Percentiles rank a stretch among this genome's conserved stretches.
phyloP scores from a whole-genome alignment of 1,140 invertebrate genomes.

The Pentalonia nigronervosa region DNA sequence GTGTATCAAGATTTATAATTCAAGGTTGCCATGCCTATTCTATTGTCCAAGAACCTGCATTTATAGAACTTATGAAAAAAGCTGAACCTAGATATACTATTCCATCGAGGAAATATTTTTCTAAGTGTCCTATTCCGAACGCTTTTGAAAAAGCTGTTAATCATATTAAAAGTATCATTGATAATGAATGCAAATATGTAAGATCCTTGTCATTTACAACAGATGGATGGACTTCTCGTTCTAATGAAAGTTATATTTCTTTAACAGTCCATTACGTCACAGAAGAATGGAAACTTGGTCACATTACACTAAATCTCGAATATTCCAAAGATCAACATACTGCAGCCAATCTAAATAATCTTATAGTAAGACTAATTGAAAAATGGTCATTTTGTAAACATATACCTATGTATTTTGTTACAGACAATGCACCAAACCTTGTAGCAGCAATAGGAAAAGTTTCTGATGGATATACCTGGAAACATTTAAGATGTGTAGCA shows the following conservation, averaged over 20 bases:
- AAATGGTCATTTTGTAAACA: too few relatives aligned
- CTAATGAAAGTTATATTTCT: too few relatives aligned
- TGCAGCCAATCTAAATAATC: too few relatives aligned
- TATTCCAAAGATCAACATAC: background rate
- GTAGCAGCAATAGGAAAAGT: background rate
- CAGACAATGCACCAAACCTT: background rate
- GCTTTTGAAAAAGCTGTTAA: background rate
- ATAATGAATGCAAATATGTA: background rate
- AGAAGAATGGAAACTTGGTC: background rate
- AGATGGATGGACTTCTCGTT: constrained; percentile 12
- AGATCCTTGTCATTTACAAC: background rate
- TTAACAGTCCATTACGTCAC: constrained; percentile 5
- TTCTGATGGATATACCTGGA: background rate
- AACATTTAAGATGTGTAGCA: background rate
- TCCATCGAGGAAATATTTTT: background rate
- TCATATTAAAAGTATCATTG: background rate
- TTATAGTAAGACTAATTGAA: too few relatives aligned
- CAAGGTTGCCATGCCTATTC: too few relatives aligned
- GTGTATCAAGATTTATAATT: too few relatives aligned
- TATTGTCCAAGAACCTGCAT: too few relatives aligned
- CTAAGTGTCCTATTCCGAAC: background rate
- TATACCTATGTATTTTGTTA: too few relatives aligned
- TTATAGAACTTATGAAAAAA: background rate
- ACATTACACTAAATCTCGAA: background rate
- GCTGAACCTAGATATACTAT: background rate